Evolutionary conservation across 53 echinoderm and acorn worm species (phyloP).

Genomic region (Patiria pectinifera): DNA sequence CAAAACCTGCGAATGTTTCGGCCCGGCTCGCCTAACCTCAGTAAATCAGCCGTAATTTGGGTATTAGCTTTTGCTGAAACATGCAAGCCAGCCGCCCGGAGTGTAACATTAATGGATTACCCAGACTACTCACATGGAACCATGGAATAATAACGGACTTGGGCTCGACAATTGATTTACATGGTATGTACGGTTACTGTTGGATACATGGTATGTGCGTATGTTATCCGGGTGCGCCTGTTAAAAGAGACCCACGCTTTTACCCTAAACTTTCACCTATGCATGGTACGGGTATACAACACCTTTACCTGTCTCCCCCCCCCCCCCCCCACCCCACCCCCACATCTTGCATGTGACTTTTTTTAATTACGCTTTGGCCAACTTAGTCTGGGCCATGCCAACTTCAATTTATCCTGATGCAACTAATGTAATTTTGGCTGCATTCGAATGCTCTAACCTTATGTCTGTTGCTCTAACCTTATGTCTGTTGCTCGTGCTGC

Average conservation of each 20-base stretch:
- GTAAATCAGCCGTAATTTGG: slow-evolving; percentile 6
- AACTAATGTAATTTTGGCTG: not conserved
- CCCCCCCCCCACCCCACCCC: too few relatives aligned
- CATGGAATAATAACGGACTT: not conserved
- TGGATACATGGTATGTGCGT: not conserved
- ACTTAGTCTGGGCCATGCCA: slow-evolving; percentile 53
- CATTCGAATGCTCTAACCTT: not conserved
- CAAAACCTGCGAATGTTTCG: slow-evolving; percentile 1
- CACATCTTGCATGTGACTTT: not conserved
- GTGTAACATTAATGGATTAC: slow-evolving; percentile 23
- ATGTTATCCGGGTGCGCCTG: not conserved
- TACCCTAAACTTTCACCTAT: not conserved
- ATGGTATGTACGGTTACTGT: not conserved
- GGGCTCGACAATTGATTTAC: slow-evolving; percentile 9
- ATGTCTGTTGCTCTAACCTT: not conserved
- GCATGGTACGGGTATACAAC: not conserved
- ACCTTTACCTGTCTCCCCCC: not conserved
- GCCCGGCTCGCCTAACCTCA: not conserved
- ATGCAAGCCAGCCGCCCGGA: not conserved
- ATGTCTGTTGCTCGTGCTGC: too few relatives aligned
- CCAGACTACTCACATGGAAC: slow-evolving; percentile 19
- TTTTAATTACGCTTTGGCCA: not conserved
- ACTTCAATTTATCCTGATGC: slow-evolving; percentile 1
- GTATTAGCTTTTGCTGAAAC: slow-evolving; percentile 21
- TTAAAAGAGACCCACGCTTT: not conserved